Percentiles rank a stretch among this genome's conserved stretches.
These are phyloP conservation scores for Coptodon bakossiorum DNA, from an alignment of 2,113 vertebrate species.

Conservation along the genomic window DNA sequence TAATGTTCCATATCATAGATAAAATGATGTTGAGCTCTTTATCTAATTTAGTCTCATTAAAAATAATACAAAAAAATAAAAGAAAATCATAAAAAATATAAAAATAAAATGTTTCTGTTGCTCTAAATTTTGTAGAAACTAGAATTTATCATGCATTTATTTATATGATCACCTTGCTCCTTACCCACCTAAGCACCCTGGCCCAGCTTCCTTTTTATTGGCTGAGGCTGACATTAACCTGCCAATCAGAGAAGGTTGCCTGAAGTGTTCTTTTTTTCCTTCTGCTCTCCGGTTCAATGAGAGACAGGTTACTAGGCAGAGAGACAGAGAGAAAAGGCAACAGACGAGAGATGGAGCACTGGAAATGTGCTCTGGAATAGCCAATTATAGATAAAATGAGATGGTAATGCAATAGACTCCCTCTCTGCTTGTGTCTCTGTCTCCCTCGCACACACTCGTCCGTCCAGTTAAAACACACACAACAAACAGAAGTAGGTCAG, in stretches of 20 bases:
- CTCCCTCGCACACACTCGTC: not conserved
- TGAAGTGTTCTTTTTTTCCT: not conserved
- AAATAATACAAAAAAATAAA: not conserved
- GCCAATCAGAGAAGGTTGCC: slow-evolving; percentile 24
- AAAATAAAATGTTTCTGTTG: not conserved
- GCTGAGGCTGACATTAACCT: not conserved
- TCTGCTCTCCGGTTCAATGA: slow-evolving; percentile 17
- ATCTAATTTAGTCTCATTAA: not conserved
- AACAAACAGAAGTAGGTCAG: slow-evolving; percentile 24
- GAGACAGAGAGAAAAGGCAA: not conserved
- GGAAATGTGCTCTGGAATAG: not conserved
- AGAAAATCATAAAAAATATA: not conserved
- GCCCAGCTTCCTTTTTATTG: slow-evolving; percentile 3
- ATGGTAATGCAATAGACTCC: not conserved
- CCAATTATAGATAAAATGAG: slow-evolving; percentile 24
- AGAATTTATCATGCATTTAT: not conserved
- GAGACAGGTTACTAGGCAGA: slow-evolving; percentile 28
- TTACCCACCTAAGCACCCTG: not conserved
- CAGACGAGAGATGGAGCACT: not conserved
- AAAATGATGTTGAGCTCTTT: not conserved
- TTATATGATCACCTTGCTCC: not conserved
- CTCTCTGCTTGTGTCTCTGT: not conserved
- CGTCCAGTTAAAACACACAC: not conserved
- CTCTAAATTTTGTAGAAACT: not conserved
- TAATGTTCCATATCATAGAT: not conserved